Conservation (phyloP, 2,797 vertebrate genomes). For the Natrix natrix region DNA sequence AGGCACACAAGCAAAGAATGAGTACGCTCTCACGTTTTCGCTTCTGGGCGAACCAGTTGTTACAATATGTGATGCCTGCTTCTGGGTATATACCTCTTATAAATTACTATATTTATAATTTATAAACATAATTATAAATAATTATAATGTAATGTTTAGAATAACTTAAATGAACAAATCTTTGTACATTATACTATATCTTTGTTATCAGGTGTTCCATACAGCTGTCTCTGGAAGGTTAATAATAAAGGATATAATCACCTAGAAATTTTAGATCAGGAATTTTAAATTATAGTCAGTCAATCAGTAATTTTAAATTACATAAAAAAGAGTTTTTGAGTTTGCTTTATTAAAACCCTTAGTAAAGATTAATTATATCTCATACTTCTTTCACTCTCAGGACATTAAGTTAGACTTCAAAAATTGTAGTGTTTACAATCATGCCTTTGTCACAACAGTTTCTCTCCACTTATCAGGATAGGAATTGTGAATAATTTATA, state of each 20-base stretch:
- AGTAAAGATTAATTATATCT: neutral
- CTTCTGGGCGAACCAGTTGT: no score
- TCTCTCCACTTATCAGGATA: neutral
- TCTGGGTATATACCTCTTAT: slow-evolving; percentile 2
- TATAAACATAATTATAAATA: no score
- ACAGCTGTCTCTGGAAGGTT: neutral
- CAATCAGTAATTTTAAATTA: neutral
- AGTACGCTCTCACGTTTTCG: no score
- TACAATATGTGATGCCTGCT: no score
- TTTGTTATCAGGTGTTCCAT: neutral
- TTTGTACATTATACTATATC: neutral
- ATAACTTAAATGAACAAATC: slow-evolving; percentile 18
- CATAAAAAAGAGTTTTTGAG: neutral
- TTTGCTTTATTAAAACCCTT: neutral
- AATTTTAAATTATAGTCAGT: neutral
- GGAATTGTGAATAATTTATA: neutral
- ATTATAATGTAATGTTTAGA: neutral
- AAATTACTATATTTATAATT: no score
- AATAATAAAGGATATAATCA: neutral
- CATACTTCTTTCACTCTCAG: neutral
- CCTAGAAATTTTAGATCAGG: neutral
- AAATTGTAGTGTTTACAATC: neutral
- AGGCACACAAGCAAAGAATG: no score
- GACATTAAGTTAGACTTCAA: neutral
- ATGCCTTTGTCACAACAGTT: neutral